phyloP scores from a whole-genome alignment of 2,797 vertebrate species.

The Enteromius argenteus region DNA sequence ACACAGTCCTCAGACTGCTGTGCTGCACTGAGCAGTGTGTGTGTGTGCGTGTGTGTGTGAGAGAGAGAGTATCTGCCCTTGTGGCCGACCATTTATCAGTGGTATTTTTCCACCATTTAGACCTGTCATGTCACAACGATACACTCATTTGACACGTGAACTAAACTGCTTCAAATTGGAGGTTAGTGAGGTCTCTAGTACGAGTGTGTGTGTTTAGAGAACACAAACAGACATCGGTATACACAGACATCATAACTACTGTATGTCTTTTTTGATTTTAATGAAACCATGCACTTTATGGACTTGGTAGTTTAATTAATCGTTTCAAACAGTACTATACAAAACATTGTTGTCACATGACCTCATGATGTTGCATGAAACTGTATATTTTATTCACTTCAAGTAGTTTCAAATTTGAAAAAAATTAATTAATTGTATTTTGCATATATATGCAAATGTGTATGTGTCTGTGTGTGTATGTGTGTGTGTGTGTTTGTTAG shows the following conservation, averaged over 20 bases:
- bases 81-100: conserved; percentile 38
- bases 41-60: conserved; percentile 53
- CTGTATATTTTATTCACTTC: not conserved
- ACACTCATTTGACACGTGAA: conserved; percentile 64
- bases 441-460: too few relatives aligned
- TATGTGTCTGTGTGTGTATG: too few relatives aligned
- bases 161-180: conserved; percentile 58
- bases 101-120: conserved; percentile 55
- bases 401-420: not conserved
- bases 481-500: too few relatives aligned
- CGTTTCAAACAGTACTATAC: not conserved
- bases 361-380: not conserved
- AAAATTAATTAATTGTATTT: not conserved
- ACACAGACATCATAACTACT: not conserved
- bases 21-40: conserved; percentile 47
- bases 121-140: conserved; percentile 69
- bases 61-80: conserved; percentile 33
- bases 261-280: not conserved
- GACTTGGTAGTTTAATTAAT: not conserved
- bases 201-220: conserved; percentile 21
- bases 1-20: conserved; percentile 65
- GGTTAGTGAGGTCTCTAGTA: conserved; percentile 59
- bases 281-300: not conserved
- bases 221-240: not conserved
- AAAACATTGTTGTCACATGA: not conserved